Percentiles rank a stretch among this genome's conserved stretches.
phyloP scores from a whole-genome alignment of 2,113 vertebrate species.

The Hiodon tergisus region DNA sequence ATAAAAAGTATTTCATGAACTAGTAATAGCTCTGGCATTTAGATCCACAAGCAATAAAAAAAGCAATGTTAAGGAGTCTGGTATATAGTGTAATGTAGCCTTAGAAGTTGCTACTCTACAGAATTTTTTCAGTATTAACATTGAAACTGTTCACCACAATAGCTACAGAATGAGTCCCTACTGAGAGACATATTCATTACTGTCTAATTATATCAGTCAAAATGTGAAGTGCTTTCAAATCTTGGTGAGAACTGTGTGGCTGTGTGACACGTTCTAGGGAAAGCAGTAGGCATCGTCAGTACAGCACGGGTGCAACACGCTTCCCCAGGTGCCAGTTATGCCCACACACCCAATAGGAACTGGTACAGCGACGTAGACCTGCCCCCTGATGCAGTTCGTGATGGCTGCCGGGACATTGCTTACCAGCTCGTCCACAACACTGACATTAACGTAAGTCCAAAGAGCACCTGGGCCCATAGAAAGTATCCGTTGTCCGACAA shows the following conservation, averaged over 20 bases:
- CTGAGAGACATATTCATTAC: no score
- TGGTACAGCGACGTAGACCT: constrained; percentile 67
- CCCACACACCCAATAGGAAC: constrained; percentile 53
- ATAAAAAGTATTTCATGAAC: no score
- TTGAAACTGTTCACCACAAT: no score
- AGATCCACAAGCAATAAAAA: no score
- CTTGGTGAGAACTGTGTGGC: neutral
- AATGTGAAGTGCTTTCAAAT: constrained; percentile 1
- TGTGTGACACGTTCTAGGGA: constrained; percentile 49
- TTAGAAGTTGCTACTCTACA: no score
- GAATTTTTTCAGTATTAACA: no score
- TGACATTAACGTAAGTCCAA: constrained; percentile 64
- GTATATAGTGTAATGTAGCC: no score
- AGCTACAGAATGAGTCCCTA: no score
- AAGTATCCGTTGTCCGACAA: neutral
- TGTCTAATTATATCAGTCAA: no score
- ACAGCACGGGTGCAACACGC: constrained; percentile 72
- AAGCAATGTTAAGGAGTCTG: no score
- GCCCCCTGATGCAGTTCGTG: constrained; percentile 21
- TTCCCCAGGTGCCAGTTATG: constrained; percentile 61
- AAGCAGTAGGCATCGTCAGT: constrained; percentile 70
- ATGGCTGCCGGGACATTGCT: constrained; percentile 65
- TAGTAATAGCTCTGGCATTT: no score
- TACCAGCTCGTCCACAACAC: constrained; percentile 65
- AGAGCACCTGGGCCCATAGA: no score